Conservation (phyloP, 2,113 vertebrate species). For the Strigops habroptila region DNA sequence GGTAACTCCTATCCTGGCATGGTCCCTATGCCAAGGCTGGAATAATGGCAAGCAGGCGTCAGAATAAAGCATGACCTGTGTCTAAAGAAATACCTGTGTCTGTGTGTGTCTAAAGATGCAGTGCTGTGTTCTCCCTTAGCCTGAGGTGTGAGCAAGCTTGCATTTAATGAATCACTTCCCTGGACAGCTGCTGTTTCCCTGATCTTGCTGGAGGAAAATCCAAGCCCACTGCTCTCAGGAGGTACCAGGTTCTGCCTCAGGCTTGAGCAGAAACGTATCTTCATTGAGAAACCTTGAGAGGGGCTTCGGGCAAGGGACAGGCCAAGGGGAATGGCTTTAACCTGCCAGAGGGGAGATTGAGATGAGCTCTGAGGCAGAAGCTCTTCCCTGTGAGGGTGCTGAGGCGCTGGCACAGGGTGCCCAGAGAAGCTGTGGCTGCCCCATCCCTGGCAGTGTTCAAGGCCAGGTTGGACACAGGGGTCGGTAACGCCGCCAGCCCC, state of each 20-base stretch:
- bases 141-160: too few relatives aligned
- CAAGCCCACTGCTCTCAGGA: too few relatives aligned
- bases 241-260: neutral
- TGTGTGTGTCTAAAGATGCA: neutral
- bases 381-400: too few relatives aligned
- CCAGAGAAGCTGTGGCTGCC: too few relatives aligned
- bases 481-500: too few relatives aligned
- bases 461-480: too few relatives aligned
- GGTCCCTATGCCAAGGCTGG: neutral
- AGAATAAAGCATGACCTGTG: neutral
- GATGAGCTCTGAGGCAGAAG: neutral
- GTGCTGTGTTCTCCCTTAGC: accelerated
- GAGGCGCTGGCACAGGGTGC: too few relatives aligned
- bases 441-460: too few relatives aligned
- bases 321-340: neutral
- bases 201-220: neutral
- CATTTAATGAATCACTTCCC: neutral
- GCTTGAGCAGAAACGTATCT: accelerated
- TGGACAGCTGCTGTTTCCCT: neutral
- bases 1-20: neutral
- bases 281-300: accelerated
- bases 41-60: neutral
- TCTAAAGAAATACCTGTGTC: neutral
- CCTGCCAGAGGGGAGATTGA: neutral
- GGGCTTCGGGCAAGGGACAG: neutral